These are phyloP conservation scores for Lepidothrix coronata DNA, from an alignment of 2,113 vertebrate species.

Conservation along the genomic window DNA sequence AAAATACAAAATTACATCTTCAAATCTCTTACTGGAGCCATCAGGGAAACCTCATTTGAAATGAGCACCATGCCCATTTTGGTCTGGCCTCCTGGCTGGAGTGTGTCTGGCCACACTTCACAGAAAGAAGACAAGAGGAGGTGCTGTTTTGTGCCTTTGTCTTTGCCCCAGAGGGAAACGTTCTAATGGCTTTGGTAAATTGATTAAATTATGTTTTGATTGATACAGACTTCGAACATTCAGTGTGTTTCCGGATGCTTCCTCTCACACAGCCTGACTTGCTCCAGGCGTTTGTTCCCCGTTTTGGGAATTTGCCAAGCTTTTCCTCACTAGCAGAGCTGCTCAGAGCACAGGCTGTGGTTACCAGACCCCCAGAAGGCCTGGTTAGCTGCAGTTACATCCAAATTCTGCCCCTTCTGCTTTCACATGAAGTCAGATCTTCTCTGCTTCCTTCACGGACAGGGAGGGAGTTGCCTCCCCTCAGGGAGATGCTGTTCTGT, in stretches of 20 bases:
- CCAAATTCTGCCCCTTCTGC: not conserved
- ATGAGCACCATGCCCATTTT: not conserved
- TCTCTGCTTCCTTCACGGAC: not conserved
- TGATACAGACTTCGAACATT: not conserved
- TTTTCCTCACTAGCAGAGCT: not conserved
- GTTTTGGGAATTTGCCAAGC: not conserved
- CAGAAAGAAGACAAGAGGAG: not conserved
- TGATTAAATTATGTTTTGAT: constrained; percentile 51
- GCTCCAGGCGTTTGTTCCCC: not conserved
- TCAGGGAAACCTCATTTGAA: not conserved
- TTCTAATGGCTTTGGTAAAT: constrained; percentile 45
- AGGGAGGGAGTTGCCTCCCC: not conserved
- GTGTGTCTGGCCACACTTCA: not conserved
- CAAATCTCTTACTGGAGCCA: not conserved
- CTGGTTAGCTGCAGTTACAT: not conserved
- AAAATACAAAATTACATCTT: not conserved
- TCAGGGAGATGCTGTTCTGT: not conserved
- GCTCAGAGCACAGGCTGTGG: not conserved
- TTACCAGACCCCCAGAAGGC: not conserved
- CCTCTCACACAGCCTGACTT: not conserved
- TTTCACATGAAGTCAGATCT: not conserved
- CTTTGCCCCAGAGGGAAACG: not conserved
- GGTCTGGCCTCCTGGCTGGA: not conserved
- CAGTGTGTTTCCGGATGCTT: not conserved
- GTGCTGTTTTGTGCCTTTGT: not conserved